These are phyloP conservation scores for Bombyx mandarina DNA, from an alignment of 1,140 invertebrate species.

Conservation along the genomic window DNA sequence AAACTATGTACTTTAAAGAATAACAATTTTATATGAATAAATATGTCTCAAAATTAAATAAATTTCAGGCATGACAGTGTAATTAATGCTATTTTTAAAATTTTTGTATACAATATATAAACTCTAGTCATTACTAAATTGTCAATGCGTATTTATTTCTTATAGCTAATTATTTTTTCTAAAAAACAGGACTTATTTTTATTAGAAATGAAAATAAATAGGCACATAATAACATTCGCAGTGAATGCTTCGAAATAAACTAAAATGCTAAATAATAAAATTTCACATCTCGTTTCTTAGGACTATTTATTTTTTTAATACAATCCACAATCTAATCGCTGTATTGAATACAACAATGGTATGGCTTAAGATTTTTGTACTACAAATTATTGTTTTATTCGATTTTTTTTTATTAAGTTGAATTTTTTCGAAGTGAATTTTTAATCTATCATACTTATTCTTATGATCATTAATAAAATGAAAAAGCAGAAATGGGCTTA, in stretches of 20 bases:
- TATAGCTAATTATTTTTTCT: conserved; percentile 21
- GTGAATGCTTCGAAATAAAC: conserved; percentile 40
- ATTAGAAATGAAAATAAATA: conserved; percentile 60
- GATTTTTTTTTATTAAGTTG: too few relatives aligned
- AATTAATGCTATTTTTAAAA: too few relatives aligned
- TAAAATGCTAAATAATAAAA: conserved; percentile 40
- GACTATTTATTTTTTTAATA: conserved; percentile 26
- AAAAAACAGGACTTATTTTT: conserved; percentile 52
- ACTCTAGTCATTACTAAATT: conserved; percentile 43
- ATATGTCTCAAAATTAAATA: too few relatives aligned
- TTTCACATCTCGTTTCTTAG: conserved; percentile 31
- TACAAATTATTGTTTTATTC: conserved; percentile 23
- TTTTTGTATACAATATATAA: conserved; percentile 18
- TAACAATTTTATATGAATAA: too few relatives aligned
- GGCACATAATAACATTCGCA: conserved; percentile 53
- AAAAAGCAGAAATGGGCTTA: too few relatives aligned
- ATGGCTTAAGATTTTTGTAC: conserved; percentile 60
- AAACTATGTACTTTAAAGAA: too few relatives aligned
- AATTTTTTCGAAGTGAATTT: too few relatives aligned
- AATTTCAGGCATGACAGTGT: too few relatives aligned
- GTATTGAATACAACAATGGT: conserved; percentile 42
- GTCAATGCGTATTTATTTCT: conserved; percentile 28
- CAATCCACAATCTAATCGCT: conserved; percentile 53
- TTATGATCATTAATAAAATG: too few relatives aligned
- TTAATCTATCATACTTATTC: too few relatives aligned